phyloP scores from a whole-genome alignment of 2,888 invertebrate genomes.

The Dascillus cervinus region DNA sequence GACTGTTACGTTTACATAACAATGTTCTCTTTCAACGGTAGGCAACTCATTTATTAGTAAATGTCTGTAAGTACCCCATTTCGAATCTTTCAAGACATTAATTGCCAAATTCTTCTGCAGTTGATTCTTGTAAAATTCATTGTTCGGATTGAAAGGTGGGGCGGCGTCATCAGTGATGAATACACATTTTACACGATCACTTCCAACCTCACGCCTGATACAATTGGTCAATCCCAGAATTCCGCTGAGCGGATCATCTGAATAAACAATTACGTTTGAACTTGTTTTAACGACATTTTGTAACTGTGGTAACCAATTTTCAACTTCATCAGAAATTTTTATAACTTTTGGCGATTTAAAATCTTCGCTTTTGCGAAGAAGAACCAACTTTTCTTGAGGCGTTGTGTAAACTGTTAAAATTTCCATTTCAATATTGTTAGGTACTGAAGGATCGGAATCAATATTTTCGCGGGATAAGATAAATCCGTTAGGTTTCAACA shows the following conservation, averaged over 20 bases:
- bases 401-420: slow-evolving; percentile 46
- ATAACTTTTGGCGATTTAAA: too few relatives aligned
- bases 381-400: slow-evolving; percentile 47
- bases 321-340: slow-evolving; percentile 40
- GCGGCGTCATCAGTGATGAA: slow-evolving; percentile 56
- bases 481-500: slow-evolving; percentile 53
- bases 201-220: too few relatives aligned
- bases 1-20: slow-evolving; percentile 66
- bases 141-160: too few relatives aligned
- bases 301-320: slow-evolving; percentile 47
- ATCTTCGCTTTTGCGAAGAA: slow-evolving; percentile 50
- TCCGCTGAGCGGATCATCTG: slow-evolving; percentile 64
- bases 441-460: too few relatives aligned
- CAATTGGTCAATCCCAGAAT: too few relatives aligned
- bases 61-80: too few relatives aligned
- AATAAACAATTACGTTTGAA: slow-evolving; percentile 48
- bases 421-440: slow-evolving; percentile 43
- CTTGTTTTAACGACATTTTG: slow-evolving; percentile 30
- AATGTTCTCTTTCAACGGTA: slow-evolving; percentile 52
- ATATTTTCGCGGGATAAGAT: too few relatives aligned
- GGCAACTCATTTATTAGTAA: too few relatives aligned
- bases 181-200: slow-evolving; percentile 50
- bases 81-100: slow-evolving; percentile 62
- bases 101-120: slow-evolving; percentile 66
- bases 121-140: too few relatives aligned